Percentiles rank a stretch among this genome's conserved stretches.
phyloP scores from a whole-genome alignment of 2,888 invertebrate species.

The Drosophila koepferae region DNA sequence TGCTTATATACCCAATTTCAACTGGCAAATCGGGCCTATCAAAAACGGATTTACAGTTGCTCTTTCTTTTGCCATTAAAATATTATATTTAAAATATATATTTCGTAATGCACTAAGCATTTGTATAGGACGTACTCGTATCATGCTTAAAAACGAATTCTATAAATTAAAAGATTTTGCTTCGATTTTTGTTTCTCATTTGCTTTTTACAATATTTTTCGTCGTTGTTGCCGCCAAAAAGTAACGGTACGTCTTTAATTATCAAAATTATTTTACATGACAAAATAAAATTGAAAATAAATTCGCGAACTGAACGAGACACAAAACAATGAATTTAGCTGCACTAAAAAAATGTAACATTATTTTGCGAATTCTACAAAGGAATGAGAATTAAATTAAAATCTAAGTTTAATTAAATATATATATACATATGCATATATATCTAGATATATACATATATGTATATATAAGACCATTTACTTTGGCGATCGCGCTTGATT shows the following conservation, averaged over 20 bases:
- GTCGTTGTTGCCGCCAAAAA: slow-evolving; percentile 33
- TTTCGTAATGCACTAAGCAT: slow-evolving; percentile 22
- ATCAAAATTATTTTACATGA: slow-evolving; percentile 78
- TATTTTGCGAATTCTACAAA: slow-evolving; percentile 55
- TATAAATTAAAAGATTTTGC: slow-evolving; percentile 44
- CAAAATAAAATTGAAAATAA: slow-evolving; percentile 82
- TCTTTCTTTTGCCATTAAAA: slow-evolving; percentile 33
- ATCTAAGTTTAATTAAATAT: slow-evolving; percentile 1
- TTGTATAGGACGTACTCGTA: slow-evolving; percentile 63
- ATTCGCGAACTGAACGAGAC: slow-evolving; percentile 48
- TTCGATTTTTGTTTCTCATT: neutral
- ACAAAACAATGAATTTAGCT: slow-evolving; percentile 69
- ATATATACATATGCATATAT: neutral
- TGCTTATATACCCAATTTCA: slow-evolving; percentile 40
- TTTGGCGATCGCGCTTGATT: slow-evolving; percentile 88
- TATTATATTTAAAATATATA: slow-evolving; percentile 24
- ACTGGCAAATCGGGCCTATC: slow-evolving; percentile 53
- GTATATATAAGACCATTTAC: slow-evolving; percentile 60
- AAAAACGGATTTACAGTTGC: slow-evolving; percentile 52
- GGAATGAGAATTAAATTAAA: neutral
- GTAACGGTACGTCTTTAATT: slow-evolving; percentile 44
- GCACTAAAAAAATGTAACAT: slow-evolving; percentile 67
- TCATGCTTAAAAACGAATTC: slow-evolving; percentile 47
- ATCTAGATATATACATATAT: neutral
- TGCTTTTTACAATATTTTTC: slow-evolving; percentile 58